Evolutionary conservation across 2,888 invertebrate genomes (phyloP).

Genomic region (Megastigmus dorsalis): DNA sequence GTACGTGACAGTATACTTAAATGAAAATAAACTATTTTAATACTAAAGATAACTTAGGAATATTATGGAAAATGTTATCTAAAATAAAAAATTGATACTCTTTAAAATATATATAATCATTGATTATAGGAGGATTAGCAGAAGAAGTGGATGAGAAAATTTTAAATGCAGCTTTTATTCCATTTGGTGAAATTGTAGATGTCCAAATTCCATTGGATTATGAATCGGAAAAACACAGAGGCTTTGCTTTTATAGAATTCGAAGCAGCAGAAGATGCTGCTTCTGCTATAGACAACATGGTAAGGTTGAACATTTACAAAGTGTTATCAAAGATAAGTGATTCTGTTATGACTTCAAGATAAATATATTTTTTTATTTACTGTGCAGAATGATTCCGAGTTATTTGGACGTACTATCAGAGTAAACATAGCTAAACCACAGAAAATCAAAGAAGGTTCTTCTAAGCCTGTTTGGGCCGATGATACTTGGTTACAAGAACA

Average conservation of each 20-base stretch:
- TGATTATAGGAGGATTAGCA: conserved; percentile 81
- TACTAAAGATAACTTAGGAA: too few relatives aligned
- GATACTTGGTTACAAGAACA: conserved; percentile 99
- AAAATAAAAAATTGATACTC: too few relatives aligned
- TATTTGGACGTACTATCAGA: conserved; percentile 96
- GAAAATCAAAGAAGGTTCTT: conserved; percentile 95
- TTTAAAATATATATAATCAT: not conserved
- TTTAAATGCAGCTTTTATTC: conserved; percentile 96
- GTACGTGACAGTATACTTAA: too few relatives aligned
- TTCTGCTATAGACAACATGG: conserved; percentile 99
- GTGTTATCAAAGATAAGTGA: conserved; percentile 9
- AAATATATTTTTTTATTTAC: conserved; percentile 7
- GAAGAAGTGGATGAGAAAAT: conserved; percentile 98
- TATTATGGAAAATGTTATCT: too few relatives aligned
- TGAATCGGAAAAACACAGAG: conserved; percentile 96
- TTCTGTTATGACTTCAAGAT: conserved; percentile 3
- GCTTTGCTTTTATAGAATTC: conserved; percentile 99
- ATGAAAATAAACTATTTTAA: too few relatives aligned
- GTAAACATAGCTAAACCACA: conserved; percentile 98
- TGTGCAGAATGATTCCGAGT: conserved; percentile 93
- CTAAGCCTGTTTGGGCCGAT: conserved; percentile 97
- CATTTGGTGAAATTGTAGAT: conserved; percentile 98
- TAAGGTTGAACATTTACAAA: conserved; percentile 70
- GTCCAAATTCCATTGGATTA: conserved; percentile 98
- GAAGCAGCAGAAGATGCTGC: conserved; percentile 98